These are phyloP conservation scores for Scyliorhinus canicula DNA, from an alignment of 2,797 vertebrate species.

Conservation along the genomic window DNA sequence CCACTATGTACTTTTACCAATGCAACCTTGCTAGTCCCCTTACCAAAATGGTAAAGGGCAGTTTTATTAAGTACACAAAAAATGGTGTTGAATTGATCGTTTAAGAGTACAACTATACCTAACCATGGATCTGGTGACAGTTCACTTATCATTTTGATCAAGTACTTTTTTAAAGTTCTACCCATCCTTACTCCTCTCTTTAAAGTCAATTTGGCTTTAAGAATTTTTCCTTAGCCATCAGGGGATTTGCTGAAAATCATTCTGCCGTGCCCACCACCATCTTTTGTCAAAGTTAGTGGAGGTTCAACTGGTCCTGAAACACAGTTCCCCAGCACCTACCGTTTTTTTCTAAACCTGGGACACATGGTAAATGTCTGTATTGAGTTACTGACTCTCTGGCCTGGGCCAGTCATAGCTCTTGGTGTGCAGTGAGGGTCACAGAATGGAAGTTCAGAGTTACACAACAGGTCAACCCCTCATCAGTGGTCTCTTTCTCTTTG, in stretches of 20 bases:
- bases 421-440: constrained; percentile 46
- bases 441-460: constrained; percentile 68
- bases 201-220: constrained; percentile 15
- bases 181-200: not conserved
- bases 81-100: constrained; percentile 64
- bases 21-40: constrained; percentile 55
- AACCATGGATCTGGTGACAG: constrained; percentile 11
- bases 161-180: not conserved
- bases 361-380: not conserved
- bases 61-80: constrained; percentile 73
- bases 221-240: not conserved
- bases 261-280: not conserved
- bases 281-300: not conserved
- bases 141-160: not conserved
- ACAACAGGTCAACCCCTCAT: constrained; percentile 72
- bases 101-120: constrained; percentile 54
- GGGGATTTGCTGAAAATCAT: not conserved
- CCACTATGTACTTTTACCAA: constrained; percentile 87
- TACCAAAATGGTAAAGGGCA: constrained; percentile 66
- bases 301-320: too few species aligned
- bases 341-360: not conserved
- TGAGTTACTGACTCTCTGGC: not conserved
- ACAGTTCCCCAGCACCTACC: not conserved
- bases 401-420: not conserved
- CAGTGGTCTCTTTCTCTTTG: constrained; percentile 72